Evolutionary conservation across 2,113 vertebrate species (phyloP).

Genomic region (Regulus satrapa): DNA sequence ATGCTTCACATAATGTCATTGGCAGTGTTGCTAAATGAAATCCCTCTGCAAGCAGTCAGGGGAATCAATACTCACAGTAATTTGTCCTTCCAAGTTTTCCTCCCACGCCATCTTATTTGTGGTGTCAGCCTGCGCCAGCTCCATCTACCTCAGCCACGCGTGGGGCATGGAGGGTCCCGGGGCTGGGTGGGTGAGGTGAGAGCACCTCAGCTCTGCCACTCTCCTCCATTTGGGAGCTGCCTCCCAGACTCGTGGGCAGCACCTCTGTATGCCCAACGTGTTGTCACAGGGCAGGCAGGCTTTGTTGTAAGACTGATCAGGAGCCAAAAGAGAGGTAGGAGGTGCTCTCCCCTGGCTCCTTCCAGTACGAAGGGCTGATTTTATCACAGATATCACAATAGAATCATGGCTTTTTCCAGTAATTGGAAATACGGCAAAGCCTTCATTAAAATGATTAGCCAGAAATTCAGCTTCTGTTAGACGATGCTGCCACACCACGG

Average conservation of each 20-base stretch:
- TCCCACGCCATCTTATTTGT: neutral
- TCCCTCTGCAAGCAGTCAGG: slow-evolving; percentile 58
- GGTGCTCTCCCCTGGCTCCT: neutral
- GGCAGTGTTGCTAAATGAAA: slow-evolving; percentile 67
- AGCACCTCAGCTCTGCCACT: too few species aligned
- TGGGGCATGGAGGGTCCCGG: neutral
- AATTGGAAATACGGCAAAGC: slow-evolving; percentile 4
- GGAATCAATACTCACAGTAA: slow-evolving; percentile 12
- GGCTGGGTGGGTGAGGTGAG: too few species aligned
- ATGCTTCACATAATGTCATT: slow-evolving; percentile 67
- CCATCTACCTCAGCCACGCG: neutral
- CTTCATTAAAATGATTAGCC: slow-evolving; percentile 48
- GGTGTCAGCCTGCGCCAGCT: neutral
- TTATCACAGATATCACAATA: slow-evolving; percentile 11
- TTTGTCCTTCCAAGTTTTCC: slow-evolving; percentile 57
- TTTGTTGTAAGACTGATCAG: neutral
- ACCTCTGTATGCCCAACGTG: neutral
- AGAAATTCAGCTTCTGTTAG: slow-evolving; percentile 6
- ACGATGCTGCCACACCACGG: neutral
- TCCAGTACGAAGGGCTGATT: slow-evolving; percentile 6
- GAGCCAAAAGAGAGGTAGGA: neutral
- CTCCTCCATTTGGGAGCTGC: neutral
- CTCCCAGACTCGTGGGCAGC: neutral
- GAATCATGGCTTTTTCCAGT: slow-evolving; percentile 19
- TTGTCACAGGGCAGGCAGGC: neutral